phyloP scores from a whole-genome alignment of 2,113 vertebrate genomes.

The Platichthys flesus region DNA sequence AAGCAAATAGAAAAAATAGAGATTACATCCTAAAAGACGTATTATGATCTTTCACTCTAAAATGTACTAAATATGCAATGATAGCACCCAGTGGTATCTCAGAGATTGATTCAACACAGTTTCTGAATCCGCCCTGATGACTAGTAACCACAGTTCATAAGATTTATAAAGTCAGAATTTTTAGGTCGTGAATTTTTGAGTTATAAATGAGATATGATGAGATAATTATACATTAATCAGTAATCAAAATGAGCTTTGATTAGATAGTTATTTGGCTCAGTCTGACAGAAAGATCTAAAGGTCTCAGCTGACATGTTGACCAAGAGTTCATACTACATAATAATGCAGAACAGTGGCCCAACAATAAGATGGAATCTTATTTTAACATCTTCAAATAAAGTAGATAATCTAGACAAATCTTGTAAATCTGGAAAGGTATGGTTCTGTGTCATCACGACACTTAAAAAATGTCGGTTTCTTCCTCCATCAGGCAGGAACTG shows the following conservation, averaged over 20 bases:
- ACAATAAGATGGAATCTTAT: neutral
- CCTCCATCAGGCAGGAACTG: conserved; percentile 87
- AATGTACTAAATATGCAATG: no score
- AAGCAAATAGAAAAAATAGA: neutral
- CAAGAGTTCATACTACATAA: neutral
- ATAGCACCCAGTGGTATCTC: no score
- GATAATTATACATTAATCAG: no score
- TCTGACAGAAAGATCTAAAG: neutral
- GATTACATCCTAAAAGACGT: no score
- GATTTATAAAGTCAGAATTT: no score
- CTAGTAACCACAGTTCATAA: no score
- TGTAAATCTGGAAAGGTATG: neutral
- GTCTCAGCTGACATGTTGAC: neutral
- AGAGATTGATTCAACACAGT: no score
- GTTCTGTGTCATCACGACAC: neutral
- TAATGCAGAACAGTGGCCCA: no score
- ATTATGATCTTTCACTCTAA: no score
- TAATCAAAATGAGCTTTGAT: neutral
- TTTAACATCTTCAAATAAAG: neutral
- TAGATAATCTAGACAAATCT: neutral
- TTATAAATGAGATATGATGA: no score
- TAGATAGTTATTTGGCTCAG: neutral
- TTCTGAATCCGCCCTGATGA: no score
- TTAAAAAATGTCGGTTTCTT: conserved; percentile 3
- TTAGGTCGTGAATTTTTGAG: no score